A percentile compares a stretch with the other conserved stretches of the same genome.
Conservation (phyloP, 2,113 vertebrate genomes). For the Trachemys scripta region DNA sequence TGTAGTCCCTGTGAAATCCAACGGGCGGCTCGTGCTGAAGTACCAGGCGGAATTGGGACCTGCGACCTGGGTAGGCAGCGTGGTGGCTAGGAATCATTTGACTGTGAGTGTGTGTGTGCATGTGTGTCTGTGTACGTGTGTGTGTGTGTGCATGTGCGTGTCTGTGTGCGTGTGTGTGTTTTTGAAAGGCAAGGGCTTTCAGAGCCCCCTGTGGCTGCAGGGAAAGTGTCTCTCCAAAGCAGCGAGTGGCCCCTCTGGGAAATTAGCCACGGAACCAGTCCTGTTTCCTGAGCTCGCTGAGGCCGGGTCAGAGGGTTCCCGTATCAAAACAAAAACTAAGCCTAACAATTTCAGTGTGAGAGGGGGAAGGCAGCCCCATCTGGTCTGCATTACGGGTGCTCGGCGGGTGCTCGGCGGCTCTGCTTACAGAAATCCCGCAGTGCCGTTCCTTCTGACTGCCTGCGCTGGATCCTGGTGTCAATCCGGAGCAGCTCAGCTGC, state of each 20-base stretch:
- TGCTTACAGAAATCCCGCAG: neutral
- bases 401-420: accelerated
- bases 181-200: too few species aligned
- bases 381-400: accelerated
- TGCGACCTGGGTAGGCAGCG: too few species aligned
- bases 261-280: neutral
- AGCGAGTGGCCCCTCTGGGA: neutral
- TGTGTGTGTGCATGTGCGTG: too few species aligned
- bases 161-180: neutral
- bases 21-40: too few species aligned
- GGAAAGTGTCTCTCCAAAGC: neutral
- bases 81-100: too few species aligned
- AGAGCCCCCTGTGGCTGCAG: neutral
- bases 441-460: accelerated
- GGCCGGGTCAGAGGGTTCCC: neutral
- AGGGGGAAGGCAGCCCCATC: neutral
- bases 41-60: neutral
- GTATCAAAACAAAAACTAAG: neutral
- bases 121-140: neutral
- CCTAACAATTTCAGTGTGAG: neutral
- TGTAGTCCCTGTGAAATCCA: too few species aligned
- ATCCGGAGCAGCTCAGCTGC: neutral
- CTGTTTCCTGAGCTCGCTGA: neutral
- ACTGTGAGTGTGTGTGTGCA: too few species aligned
- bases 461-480: neutral